A percentile compares a stretch with the other conserved stretches of the same genome.
These are phyloP conservation scores for Fukomys damarensis DNA, from an alignment of 2,113 vertebrate species.

Conservation along the genomic window DNA sequence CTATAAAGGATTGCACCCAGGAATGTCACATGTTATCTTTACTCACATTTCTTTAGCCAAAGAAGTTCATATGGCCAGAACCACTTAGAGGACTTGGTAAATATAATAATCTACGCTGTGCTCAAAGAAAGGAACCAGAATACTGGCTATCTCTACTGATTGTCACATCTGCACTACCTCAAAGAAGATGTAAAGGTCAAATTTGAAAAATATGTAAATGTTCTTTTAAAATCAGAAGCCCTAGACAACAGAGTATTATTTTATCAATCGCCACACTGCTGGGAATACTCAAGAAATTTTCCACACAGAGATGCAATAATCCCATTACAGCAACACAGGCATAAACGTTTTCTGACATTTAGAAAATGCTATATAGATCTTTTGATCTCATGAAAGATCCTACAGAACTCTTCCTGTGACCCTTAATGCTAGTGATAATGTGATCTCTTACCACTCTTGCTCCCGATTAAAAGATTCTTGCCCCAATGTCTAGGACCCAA, in stretches of 20 bases:
- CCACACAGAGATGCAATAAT: not conserved
- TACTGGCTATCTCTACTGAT: not conserved
- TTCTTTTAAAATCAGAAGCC: not conserved
- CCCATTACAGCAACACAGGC: not conserved
- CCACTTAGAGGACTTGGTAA: not conserved
- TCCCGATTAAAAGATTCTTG: slow-evolving; percentile 15
- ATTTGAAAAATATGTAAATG: not conserved
- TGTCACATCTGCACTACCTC: not conserved
- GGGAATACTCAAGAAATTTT: not conserved
- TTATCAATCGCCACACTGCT: not conserved
- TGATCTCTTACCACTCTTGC: not conserved
- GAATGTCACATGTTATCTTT: not conserved
- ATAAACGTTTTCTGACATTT: not conserved
- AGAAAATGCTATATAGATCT: not conserved
- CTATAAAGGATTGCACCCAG: not conserved
- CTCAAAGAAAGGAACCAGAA: not conserved
- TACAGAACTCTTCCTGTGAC: not conserved
- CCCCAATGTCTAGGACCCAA: not conserved
- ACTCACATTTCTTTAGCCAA: slow-evolving; percentile 8
- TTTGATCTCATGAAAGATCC: slow-evolving; percentile 34
- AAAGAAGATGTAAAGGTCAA: not conserved
- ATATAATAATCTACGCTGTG: not conserved
- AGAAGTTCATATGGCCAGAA: not conserved
- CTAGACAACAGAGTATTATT: not conserved
- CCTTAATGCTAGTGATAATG: not conserved